Percentiles rank a stretch among this genome's conserved stretches.
These are phyloP conservation scores for Anguilla anguilla DNA, from an alignment of 2,797 vertebrate genomes.

Conservation along the genomic window DNA sequence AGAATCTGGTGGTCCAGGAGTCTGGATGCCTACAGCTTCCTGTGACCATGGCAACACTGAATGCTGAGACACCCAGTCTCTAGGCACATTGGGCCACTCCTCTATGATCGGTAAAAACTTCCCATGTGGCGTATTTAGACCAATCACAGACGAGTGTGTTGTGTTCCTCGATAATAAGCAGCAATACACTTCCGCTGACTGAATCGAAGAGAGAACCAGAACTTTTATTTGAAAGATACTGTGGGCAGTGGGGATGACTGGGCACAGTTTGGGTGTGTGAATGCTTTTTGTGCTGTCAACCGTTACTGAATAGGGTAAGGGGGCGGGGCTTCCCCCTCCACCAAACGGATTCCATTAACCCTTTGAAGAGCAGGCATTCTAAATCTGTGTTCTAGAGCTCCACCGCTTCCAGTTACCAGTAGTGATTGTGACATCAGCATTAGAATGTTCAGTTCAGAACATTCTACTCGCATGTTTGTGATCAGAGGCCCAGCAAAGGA, in stretches of 20 bases:
- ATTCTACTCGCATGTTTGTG: neutral
- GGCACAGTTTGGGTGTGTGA: neutral
- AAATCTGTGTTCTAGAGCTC: too few relatives aligned
- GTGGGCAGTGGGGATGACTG: neutral
- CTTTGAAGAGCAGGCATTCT: too few relatives aligned
- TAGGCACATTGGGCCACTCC: neutral
- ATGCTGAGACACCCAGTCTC: neutral
- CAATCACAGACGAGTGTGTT: neutral
- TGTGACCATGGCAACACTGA: neutral
- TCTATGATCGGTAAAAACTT: neutral
- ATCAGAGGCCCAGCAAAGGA: slow-evolving; percentile 32
- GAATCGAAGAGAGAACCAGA: neutral
- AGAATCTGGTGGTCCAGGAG: neutral
- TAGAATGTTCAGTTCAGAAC: too few relatives aligned
- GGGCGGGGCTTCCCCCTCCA: neutral
- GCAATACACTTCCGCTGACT: neutral
- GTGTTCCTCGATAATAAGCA: neutral
- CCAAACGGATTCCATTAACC: neutral
- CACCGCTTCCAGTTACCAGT: too few relatives aligned
- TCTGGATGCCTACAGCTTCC: neutral
- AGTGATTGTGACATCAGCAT: too few relatives aligned
- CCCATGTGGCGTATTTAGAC: neutral
- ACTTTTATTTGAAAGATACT: neutral
- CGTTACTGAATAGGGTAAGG: neutral
- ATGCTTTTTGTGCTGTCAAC: neutral